These are phyloP conservation scores for Chromoteleia sp. DNA, from an alignment of 2,888 invertebrate species.

Conservation along the genomic window DNA sequence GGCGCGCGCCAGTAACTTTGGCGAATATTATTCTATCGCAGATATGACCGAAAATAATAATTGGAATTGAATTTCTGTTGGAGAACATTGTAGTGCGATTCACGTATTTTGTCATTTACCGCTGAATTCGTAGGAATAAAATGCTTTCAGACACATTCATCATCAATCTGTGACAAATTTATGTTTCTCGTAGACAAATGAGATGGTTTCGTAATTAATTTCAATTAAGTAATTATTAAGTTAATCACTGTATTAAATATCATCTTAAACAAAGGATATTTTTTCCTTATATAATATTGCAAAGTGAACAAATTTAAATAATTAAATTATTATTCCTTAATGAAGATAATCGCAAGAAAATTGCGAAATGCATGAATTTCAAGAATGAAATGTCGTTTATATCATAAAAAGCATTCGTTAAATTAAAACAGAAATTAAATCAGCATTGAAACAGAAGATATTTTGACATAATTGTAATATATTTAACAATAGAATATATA, in stretches of 20 bases:
- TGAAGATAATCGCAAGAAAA: too few relatives aligned
- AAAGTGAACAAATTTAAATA: too few relatives aligned
- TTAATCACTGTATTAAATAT: not conserved
- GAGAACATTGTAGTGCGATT: slow-evolving; percentile 5
- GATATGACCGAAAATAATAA: slow-evolving; percentile 24
- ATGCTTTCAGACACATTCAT: slow-evolving; percentile 9
- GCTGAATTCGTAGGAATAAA: not conserved
- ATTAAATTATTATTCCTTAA: too few relatives aligned
- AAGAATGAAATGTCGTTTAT: too few relatives aligned
- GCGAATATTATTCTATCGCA: slow-evolving; percentile 25
- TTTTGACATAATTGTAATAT: too few relatives aligned
- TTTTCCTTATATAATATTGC: too few relatives aligned
- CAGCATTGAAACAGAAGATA: too few relatives aligned
- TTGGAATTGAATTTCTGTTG: slow-evolving; percentile 18
- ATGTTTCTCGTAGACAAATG: not conserved
- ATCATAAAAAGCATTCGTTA: too few relatives aligned
- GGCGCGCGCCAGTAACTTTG: slow-evolving; percentile 8
- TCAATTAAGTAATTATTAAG: not conserved
- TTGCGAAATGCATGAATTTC: too few relatives aligned
- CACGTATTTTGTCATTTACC: slow-evolving; percentile 12
- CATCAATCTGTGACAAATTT: slow-evolving; percentile 14
- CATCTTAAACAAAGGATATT: too few relatives aligned
- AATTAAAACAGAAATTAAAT: too few relatives aligned
- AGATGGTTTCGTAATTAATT: slow-evolving; percentile 10
- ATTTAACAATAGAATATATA: too few relatives aligned